A percentile compares a stretch with the other conserved stretches of the same genome.
Evolutionary conservation across 2,888 invertebrate genomes (phyloP).

Genomic region (Calliphora vomitoria): DNA sequence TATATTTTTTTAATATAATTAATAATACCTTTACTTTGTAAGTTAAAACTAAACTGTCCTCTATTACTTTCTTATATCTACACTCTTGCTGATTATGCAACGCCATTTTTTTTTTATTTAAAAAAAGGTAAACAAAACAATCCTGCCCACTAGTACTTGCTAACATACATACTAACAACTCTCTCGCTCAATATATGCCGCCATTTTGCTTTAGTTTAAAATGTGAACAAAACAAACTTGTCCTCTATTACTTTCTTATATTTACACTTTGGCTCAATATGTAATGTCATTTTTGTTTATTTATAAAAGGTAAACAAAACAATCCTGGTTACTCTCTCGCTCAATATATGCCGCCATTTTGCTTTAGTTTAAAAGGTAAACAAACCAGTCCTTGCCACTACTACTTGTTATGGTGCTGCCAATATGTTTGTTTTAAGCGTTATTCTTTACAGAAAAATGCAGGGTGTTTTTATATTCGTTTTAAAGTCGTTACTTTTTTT

Average conservation of each 20-base stretch:
- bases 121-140: background rate
- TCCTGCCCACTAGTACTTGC: background rate
- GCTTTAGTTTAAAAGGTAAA: background rate
- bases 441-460: background rate
- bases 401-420: background rate
- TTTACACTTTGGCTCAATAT: too few species aligned
- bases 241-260: too few species aligned
- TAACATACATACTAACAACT: too few species aligned
- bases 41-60: too few species aligned
- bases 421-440: background rate
- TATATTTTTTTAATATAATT: too few species aligned
- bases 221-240: background rate
- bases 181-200: too few species aligned
- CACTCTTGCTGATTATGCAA: too few species aligned
- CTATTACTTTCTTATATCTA: too few species aligned
- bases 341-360: background rate
- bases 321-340: background rate
- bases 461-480: slow-evolving; percentile 44
- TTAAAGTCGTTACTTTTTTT: background rate
- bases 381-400: background rate
- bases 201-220: background rate
- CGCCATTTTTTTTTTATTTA: too few species aligned
- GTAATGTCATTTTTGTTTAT: too few species aligned
- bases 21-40: too few species aligned
- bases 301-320: background rate